phyloP scores from a whole-genome alignment of 2,888 invertebrate genomes.

The Anodontia alba region DNA sequence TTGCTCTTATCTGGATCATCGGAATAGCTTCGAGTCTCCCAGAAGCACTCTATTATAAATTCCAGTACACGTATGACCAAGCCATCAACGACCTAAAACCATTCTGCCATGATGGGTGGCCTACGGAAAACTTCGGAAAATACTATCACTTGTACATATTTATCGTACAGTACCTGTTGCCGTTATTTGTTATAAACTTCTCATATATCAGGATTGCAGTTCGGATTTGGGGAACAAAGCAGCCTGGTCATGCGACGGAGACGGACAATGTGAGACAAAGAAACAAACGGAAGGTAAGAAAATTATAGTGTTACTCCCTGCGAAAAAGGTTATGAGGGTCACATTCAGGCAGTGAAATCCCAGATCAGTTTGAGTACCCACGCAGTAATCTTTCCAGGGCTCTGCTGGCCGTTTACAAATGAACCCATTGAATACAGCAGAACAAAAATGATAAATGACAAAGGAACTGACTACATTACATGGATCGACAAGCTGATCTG shows the following conservation, averaged over 20 bases:
- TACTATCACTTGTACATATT: conserved; percentile 84
- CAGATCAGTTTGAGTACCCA: no score
- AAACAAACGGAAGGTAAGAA: conserved; percentile 92
- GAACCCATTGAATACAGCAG: no score
- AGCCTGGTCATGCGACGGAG: conserved; percentile 92
- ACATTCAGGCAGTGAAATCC: no score
- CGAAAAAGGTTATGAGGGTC: no score
- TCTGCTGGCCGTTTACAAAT: no score
- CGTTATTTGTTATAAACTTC: conserved; percentile 92
- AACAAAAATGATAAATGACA: no score
- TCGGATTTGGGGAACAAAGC: conserved; percentile 91
- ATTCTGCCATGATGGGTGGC: conserved; percentile 78
- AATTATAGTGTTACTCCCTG: not conserved
- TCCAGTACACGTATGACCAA: conserved; percentile 33
- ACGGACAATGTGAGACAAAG: conserved; percentile 91
- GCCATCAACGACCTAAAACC: conserved; percentile 67
- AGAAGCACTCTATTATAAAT: conserved; percentile 86
- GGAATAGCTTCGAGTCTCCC: conserved; percentile 88
- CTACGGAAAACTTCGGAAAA: conserved; percentile 74
- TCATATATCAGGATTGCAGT: conserved; percentile 93
- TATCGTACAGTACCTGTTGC: conserved; percentile 89
- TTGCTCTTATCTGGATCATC: conserved; percentile 91
- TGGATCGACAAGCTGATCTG: no score
- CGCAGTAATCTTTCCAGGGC: no score
- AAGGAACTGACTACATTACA: no score